Evolutionary conservation across 2,888 invertebrate species (phyloP), one percentile per base, ranked within the genome.

Genomic region (Nemapogon koenigi): DNA sequence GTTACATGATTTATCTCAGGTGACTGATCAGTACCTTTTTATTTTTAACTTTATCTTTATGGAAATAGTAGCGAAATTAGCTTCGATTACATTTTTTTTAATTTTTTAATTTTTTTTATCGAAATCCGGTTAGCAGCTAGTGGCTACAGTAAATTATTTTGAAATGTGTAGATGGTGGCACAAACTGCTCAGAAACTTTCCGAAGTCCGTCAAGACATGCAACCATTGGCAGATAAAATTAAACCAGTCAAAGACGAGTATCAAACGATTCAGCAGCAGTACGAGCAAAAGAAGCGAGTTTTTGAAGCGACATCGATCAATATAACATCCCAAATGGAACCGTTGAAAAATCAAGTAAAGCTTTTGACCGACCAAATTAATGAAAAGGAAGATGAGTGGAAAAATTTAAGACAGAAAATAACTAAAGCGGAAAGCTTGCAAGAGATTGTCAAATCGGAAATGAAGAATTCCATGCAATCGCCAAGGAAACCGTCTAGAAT

Each of bases 231-330:
- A 6, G 76, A 75, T 45, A 60, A 59, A 52, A 70, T 91, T 37
- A 83, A 88, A 51, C 85, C 84, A 2, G 63, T 89, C 37, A 81
- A 89, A 46, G 83, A 88, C 46, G 81, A 84, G 50, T 82, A 80
- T 35, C 83, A 87, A 69, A 81, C 84, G 42, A 55, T 87, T 25
- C 83, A 84, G 46, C 82, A 83, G 49, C 84, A 84, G 47, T 86
- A 85, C 57, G 87, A 89, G 48, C 83, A 86, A 50, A 85, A 84
- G 65, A 89, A 89, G 59, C 59, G 80, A 45, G 61, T 82, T 16
- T 89, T 87, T 55, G 88, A 89, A 57, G 83, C 86, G 3, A 81
- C 84, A 38, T 80, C 84, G 16, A 78, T 78, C 48, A 80, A 79
- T 50, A 72, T 81, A 46, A 70, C 73, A 10, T 76, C 79, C 2